Base-by-base conservation (phyloP, 1,140 invertebrate species). In the Aphis craccivora region DNA sequence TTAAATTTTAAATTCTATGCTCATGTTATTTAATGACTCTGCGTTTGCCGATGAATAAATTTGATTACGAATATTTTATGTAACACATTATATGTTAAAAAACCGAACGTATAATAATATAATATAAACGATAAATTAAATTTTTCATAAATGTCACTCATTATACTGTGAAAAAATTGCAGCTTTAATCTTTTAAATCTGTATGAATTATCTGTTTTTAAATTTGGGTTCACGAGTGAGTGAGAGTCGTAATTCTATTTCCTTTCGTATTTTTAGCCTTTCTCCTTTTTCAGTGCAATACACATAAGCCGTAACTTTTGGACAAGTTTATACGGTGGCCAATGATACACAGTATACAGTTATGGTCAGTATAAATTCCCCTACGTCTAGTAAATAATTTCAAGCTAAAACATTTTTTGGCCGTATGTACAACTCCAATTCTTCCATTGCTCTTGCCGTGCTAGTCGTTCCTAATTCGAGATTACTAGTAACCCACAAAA, bases 151-250 rank as follows among this genome's bases (percentile, higher is more conserved):
- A 18, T n/a, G n/a, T 76, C 60, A 14, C 30, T 14, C 30, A 18
- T 35, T 5, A 3, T 14, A 5, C n/a, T 30, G 18, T 76, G 60
- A 76, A n/a, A 18, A n/a, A n/a, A 2, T 67, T 30, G 25, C 25
- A 67, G 25, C 8, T 25, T n/a, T n/a, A 67, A 4, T 14, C n/a
- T 76, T 76, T 76, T 6, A 76, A 76, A 76, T 76, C 60, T 76
- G 60, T 76, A 76, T 76, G n/a, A 76, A 76, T 76, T n/a, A 76
- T 76, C 60, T 76, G 60, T 25, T n/a, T 76, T 76, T n/a, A 76
- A 76, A n/a, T 2, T 76, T 76, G n/a, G 30, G 60, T n/a, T 76
- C 60, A 76, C 4, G 30, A 67, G 60, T 14, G 14, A n/a, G 3
- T 14, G 48, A 51, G 30, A 76, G 14, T 76, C n/a, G 60, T 76